A percentile compares a stretch with the other conserved stretches of the same genome.
Evolutionary conservation across 2,797 vertebrate species (phyloP).

Genomic region (Notolabrus celidotus): DNA sequence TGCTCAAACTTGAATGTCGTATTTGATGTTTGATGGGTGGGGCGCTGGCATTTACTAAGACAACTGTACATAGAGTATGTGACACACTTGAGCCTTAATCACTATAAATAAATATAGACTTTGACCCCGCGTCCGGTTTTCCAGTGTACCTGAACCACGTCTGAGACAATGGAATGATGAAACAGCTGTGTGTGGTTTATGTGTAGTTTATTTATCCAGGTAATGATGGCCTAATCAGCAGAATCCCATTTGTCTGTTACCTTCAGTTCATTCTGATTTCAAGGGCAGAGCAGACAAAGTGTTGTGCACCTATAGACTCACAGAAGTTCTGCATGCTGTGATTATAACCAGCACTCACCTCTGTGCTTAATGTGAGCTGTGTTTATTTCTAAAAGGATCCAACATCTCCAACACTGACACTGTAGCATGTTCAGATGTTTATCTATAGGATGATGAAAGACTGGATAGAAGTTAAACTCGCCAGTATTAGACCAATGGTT

Average conservation of each 20-base stretch:
- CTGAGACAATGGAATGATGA: conserved; percentile 7
- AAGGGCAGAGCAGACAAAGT: not conserved
- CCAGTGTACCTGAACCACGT: not conserved
- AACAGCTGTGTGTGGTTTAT: not conserved
- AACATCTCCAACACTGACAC: not conserved
- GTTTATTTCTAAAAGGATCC: not conserved
- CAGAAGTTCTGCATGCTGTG: not conserved
- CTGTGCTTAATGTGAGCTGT: not conserved
- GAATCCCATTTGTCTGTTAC: not conserved
- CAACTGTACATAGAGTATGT: not conserved
- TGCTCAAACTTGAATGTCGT: conserved; percentile 46
- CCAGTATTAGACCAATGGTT: not conserved
- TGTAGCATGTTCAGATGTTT: too few relatives aligned
- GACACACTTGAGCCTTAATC: not conserved
- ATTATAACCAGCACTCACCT: not conserved
- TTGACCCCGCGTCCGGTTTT: conserved; percentile 51
- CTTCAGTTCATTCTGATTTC: not conserved
- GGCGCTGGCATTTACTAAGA: conserved; percentile 24
- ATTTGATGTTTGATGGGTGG: conserved; percentile 50
- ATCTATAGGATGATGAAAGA: too few relatives aligned
- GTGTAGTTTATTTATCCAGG: not conserved
- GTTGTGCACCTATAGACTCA: not conserved
- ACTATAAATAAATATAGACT: conserved; percentile 49
- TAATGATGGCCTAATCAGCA: not conserved
- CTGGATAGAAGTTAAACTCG: not conserved